Conservation (phyloP, 2,113 vertebrate genomes). For the Malurus cyaneus region DNA sequence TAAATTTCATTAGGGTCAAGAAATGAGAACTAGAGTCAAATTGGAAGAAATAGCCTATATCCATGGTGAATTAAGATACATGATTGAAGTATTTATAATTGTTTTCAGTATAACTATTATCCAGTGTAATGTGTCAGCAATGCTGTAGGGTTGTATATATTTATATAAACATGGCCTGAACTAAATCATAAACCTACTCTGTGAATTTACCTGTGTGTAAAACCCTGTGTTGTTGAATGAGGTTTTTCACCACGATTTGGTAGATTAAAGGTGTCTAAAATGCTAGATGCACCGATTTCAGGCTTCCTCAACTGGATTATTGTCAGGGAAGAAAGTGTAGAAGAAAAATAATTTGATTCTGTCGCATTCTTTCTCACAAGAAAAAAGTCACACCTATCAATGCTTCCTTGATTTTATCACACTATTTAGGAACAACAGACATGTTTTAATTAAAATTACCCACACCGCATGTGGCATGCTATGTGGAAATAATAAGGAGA, state of each 20-base stretch:
- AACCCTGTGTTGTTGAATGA: background rate
- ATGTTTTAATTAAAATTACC: background rate
- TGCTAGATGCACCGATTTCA: background rate
- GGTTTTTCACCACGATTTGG: background rate
- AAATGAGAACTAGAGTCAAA: background rate
- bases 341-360: background rate
- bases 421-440: background rate
- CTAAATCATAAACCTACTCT: background rate
- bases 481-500: background rate
- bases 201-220: background rate
- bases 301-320: background rate
- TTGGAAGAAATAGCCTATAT: background rate
- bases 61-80: background rate
- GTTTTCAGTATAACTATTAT: background rate
- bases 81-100: background rate
- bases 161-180: background rate
- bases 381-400: background rate
- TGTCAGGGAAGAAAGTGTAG: background rate
- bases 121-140: background rate
- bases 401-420: background rate
- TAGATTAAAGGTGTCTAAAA: background rate
- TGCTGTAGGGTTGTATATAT: background rate
- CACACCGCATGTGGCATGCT: background rate
- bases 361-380: background rate
- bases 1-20: background rate